Evolutionary conservation across 2,888 invertebrate genomes (phyloP).

Genomic region (Lasioglossum morio): DNA sequence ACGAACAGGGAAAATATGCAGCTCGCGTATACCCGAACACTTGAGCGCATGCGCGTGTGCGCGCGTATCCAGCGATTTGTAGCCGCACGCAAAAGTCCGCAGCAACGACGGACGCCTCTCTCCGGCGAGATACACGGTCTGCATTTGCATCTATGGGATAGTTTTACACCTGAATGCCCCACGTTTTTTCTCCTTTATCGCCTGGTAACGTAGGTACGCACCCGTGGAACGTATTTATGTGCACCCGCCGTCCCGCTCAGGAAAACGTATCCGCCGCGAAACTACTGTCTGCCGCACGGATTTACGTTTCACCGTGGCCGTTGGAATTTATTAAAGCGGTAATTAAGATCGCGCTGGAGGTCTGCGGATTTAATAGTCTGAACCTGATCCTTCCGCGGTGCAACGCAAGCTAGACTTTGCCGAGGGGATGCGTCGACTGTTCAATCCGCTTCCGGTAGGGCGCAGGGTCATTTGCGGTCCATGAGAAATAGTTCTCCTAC

Average conservation of each 20-base stretch:
- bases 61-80: conserved; percentile 5
- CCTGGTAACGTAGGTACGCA: conserved; percentile 7
- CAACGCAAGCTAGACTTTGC: background rate
- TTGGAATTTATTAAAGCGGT: background rate
- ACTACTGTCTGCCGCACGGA: background rate
- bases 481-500: background rate
- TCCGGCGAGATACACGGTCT: conserved; percentile 36
- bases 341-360: conserved; percentile 1
- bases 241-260: background rate
- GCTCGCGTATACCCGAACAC: background rate
- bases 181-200: conserved; percentile 39
- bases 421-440: background rate
- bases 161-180: conserved; percentile 47
- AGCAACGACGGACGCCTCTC: conserved; percentile 21
- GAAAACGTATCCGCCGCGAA: background rate
- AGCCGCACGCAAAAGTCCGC: conserved; percentile 11
- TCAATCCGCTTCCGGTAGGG: background rate
- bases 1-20: conserved; percentile 39
- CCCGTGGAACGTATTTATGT: conserved; percentile 9
- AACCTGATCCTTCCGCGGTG: background rate
- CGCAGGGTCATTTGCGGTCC: background rate
- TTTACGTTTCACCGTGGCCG: conserved; percentile 6
- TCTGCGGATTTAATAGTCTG: conserved; percentile 8
- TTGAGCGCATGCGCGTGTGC: background rate
- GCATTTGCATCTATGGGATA: conserved; percentile 45